Evolutionary conservation across 2,113 vertebrate species (phyloP).

Genomic region (Andinoacara biseriatus): DNA sequence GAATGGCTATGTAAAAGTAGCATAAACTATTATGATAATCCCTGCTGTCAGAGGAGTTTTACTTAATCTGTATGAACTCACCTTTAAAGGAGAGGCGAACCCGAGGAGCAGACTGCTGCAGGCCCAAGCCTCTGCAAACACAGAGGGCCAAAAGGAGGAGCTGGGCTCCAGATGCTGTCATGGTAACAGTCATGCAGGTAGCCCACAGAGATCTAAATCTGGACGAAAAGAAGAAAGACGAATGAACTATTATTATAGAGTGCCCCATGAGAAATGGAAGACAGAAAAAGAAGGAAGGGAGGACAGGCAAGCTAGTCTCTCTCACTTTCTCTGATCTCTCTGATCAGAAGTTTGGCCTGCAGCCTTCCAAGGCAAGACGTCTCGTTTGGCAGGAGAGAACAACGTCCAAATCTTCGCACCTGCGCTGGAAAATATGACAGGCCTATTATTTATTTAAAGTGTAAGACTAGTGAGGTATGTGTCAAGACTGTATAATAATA

Average conservation of each 20-base stretch:
- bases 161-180: slow-evolving; percentile 74
- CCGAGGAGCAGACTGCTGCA: slow-evolving; percentile 78
- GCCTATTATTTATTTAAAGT: slow-evolving; percentile 77
- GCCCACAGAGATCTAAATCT: slow-evolving; percentile 78
- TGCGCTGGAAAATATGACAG: slow-evolving; percentile 73
- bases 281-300: slow-evolving; percentile 69
- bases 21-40: slow-evolving; percentile 24
- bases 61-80: slow-evolving; percentile 61
- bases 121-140: slow-evolving; percentile 70
- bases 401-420: slow-evolving; percentile 74
- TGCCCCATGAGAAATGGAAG: slow-evolving; percentile 69
- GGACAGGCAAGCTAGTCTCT: slow-evolving; percentile 41
- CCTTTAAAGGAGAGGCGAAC: slow-evolving; percentile 84
- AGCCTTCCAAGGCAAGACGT: slow-evolving; percentile 60
- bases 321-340: slow-evolving; percentile 63
- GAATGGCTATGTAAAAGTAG: slow-evolving; percentile 1
- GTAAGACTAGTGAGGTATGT: slow-evolving; percentile 60
- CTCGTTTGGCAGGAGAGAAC: slow-evolving; percentile 63
- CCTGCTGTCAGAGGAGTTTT: slow-evolving; percentile 9
- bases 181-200: slow-evolving; percentile 78
- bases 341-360: slow-evolving; percentile 74
- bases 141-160: slow-evolving; percentile 77
- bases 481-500: slow-evolving; percentile 56
- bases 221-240: slow-evolving; percentile 64
- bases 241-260: slow-evolving; percentile 75